Conservation (phyloP, 1,140 invertebrate species). For the Lineus longissimus region DNA sequence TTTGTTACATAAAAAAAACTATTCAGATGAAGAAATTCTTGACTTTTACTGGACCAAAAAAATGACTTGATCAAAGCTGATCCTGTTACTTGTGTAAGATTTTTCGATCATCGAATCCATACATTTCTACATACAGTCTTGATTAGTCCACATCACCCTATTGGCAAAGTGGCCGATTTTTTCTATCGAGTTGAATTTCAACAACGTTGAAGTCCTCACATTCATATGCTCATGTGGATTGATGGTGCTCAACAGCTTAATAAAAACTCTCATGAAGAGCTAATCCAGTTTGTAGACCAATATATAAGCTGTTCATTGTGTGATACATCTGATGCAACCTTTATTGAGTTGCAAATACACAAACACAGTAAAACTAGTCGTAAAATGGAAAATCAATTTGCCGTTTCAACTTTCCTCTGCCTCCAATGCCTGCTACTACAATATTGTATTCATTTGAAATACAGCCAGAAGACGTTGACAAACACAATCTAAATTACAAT, state of each 20-base stretch:
- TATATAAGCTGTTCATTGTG: neutral
- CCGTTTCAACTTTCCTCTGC: conserved; percentile 1
- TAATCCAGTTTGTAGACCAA: neutral
- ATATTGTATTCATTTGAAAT: neutral
- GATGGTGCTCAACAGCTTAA: neutral
- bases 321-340: neutral
- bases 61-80: no score
- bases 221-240: conserved; percentile 21
- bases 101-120: no score
- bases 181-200: conserved; percentile 23
- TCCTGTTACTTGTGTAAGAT: no score
- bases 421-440: neutral
- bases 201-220: conserved; percentile 18
- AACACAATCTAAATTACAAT: neutral
- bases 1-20: no score
- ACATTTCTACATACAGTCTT: no score
- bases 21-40: no score
- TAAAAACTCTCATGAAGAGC: neutral
- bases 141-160: neutral
- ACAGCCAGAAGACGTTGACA: neutral
- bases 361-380: neutral
- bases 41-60: no score
- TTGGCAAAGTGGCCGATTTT: conserved; percentile 16
- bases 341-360: neutral
- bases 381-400: conserved; percentile 6